Base-by-base conservation (phyloP, 2,797 vertebrate genomes). In the Sebastiscus albofasciatus region DNA sequence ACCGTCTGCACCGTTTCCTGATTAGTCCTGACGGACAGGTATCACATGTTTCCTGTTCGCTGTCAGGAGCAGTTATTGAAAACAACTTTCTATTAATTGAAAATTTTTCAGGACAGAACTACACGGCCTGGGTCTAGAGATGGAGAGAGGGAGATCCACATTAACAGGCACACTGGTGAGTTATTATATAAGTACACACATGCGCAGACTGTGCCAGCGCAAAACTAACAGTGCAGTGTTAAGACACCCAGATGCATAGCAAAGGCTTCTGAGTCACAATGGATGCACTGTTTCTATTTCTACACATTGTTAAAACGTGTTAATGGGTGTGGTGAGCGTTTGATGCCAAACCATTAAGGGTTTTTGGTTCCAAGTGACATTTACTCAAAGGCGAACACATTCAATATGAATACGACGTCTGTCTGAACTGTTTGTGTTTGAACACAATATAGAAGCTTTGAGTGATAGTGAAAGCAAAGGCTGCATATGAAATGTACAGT, bases 251-350 rank as follows among this genome's bases (percentile, higher is more conserved):
- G 76, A 92, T 90, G 93, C 80, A 91, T 72, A 90, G 90, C 91
- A 93, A 93, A 92, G 69, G 73, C 84, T 75, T 86, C 75, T 80
- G 87, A 93, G 87, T 92, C 92, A 94, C 92, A 95, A 93, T 92
- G 81, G 81, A 83, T 72, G 71, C 59, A 87, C 80, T 92, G 91
- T 94, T 93, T 91, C 90, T 93, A 91, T 91, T 93, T 87, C 85
- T 85, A 85, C 92, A 89, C 85, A 91, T 89, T 93, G 90, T 94
- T 91, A 92, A 93, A 91, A 72, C 13, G 80, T 87, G 89, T 89
- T 93, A 91, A 93, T 89, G 93, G 93, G 90, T 91, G 91, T 93
- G 92, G 93, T 87, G 81, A 88, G 83, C 20, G 42, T 84, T 91
- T 89, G 89, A 94, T 92, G 91, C 91, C 93, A 67, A 94, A 75